These are phyloP conservation scores for Circaetus gallicus DNA, from an alignment of 2,113 vertebrate genomes.

Conservation along the genomic window DNA sequence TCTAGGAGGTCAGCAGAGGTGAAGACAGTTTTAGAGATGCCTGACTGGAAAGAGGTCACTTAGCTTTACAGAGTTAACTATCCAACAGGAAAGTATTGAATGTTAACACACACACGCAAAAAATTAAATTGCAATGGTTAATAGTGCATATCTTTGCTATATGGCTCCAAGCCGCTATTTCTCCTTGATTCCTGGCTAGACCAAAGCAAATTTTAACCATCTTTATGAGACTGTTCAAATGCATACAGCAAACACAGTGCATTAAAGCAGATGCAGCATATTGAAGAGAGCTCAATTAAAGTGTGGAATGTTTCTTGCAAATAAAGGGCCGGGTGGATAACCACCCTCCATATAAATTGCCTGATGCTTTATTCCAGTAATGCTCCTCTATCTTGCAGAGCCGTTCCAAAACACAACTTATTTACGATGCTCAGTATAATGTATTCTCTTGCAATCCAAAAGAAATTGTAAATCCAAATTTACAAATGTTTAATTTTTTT, in stretches of 20 bases:
- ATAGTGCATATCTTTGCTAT: conserved; percentile 34
- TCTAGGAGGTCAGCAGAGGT: conserved; percentile 24
- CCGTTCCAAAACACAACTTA: conserved; percentile 42
- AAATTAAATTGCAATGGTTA: conserved; percentile 45
- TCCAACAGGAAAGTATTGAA: conserved; percentile 15
- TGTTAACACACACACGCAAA: background rate
- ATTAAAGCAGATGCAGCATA: conserved; percentile 51
- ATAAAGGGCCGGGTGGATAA: conserved; percentile 61
- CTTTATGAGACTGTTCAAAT: conserved; percentile 31
- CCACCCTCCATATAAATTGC: conserved; percentile 57
- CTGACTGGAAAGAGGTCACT: conserved; percentile 25
- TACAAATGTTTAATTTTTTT: conserved; percentile 25
- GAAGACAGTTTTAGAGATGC: background rate
- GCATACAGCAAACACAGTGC: conserved; percentile 26
- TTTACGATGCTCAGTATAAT: conserved; percentile 4
- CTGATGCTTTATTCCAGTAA: conserved; percentile 50
- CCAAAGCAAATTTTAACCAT: conserved; percentile 46
- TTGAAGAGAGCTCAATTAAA: conserved; percentile 60
- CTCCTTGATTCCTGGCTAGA: conserved; percentile 21
- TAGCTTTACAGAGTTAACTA: conserved; percentile 28
- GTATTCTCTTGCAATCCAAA: conserved; percentile 9
- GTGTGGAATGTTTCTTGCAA: conserved; percentile 51
- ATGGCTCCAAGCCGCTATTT: conserved; percentile 23
- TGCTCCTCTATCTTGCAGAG: background rate
- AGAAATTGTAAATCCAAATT: conserved; percentile 54